Conservation (phyloP, 30 jellyfish, hydroid and myxozoan genomes). For the Hydractinia echinata region DNA sequence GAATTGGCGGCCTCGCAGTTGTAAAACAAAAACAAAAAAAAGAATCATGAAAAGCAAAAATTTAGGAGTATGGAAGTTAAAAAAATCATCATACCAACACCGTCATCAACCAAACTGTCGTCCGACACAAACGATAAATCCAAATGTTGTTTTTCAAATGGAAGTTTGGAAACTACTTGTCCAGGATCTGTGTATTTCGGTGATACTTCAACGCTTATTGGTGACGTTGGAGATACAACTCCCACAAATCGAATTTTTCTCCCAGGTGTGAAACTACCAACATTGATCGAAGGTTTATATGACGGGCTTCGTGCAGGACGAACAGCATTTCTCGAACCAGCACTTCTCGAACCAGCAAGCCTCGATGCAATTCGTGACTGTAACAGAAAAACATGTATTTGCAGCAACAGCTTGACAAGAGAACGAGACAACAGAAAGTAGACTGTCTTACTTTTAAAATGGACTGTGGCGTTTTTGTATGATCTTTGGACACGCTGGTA, state of each 20-base stretch:
- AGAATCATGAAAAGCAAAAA: too few relatives aligned
- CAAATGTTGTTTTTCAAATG: too few relatives aligned
- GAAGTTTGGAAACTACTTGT: too few relatives aligned
- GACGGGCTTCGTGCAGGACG: neutral
- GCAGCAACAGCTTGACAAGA: neutral
- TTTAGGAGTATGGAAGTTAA: too few relatives aligned
- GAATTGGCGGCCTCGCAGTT: too few relatives aligned
- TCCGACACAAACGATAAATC: too few relatives aligned
- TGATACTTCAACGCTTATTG: neutral
- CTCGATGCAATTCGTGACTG: slow-evolving; percentile 17
- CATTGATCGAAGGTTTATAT: too few relatives aligned
- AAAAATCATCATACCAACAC: too few relatives aligned
- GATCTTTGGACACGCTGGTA: neutral
- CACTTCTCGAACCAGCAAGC: neutral
- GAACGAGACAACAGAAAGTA: neutral
- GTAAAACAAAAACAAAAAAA: too few relatives aligned
- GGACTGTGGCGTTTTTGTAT: slow-evolving; percentile 35
- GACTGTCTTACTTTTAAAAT: slow-evolving; percentile 27
- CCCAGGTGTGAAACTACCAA: neutral
- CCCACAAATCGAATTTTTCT: slow-evolving; percentile 33
- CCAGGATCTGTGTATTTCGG: too few relatives aligned
- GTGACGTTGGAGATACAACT: slow-evolving; percentile 16
- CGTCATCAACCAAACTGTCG: too few relatives aligned
- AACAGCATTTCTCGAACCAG: too few relatives aligned
- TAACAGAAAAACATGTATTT: neutral